A percentile compares a stretch with the other conserved stretches of the same genome.
phyloP scores from a whole-genome alignment of 2,888 invertebrate genomes.

The Lochmaea crataegi region DNA sequence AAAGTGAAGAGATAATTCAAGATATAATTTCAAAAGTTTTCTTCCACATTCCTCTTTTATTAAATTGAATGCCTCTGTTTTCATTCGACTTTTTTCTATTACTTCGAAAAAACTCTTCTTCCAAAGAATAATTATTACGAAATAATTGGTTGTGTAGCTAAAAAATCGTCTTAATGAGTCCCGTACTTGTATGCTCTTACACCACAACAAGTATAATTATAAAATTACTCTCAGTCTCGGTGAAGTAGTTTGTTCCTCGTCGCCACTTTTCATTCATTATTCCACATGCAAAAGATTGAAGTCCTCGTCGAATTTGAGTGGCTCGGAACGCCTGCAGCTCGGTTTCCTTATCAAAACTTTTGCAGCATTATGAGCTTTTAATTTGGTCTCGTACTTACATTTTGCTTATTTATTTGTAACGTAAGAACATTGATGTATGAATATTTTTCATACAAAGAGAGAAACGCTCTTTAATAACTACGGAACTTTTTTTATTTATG shows the following conservation, averaged over 20 bases:
- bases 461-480: neutral
- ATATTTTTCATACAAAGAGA: neutral
- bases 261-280: conserved; percentile 15
- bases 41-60: neutral
- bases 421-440: neutral
- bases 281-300: conserved; percentile 17
- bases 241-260: conserved; percentile 18
- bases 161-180: conserved; percentile 3
- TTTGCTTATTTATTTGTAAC: conserved; percentile 6
- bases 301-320: conserved; percentile 11
- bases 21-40: neutral
- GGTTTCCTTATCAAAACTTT: conserved; percentile 14
- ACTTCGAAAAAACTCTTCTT: neutral
- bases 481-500: neutral
- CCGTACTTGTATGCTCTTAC: conserved; percentile 8
- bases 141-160: conserved; percentile 6
- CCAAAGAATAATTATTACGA: neutral
- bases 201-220: conserved; percentile 15
- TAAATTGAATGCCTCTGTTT: neutral
- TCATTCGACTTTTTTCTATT: neutral
- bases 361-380: conserved; percentile 17
- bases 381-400: conserved; percentile 16
- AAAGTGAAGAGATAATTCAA: no score
- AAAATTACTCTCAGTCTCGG: conserved; percentile 17
- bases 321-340: conserved; percentile 13